Base-by-base conservation (phyloP, 2,888 invertebrate genomes). In the Mongoloraphidia duomilia region DNA sequence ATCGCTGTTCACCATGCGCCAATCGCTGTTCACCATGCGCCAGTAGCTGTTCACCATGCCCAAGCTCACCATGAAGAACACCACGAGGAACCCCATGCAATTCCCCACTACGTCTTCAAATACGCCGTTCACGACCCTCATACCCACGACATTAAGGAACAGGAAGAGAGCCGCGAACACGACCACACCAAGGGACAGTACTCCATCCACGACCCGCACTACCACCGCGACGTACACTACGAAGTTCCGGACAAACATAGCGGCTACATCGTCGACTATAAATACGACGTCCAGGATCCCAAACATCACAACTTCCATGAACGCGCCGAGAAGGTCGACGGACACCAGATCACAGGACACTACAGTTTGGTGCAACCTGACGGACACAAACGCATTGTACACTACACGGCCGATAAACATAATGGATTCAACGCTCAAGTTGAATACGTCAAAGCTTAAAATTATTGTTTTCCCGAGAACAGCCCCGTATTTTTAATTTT, bases 81-180 rank as follows among this genome's bases (percentile, higher is more conserved):
- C 26, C 40, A 39, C 9, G 13, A 39, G 2, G 40, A 14, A 39
- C 40, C 12, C 12, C 40, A 39, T 3, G 40, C 12, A 2, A 12
- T 14, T 39, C 40, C 26, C 12, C 66, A 68, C 26, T 26, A 26
- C 26, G 6, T 3, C 53, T 73, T 70, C 56, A 65, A 65, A 12
- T 73, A 72, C 56, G 56, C 64, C 9, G 71, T 72, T 4, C 65
- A 66, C 50, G 73, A 73, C 59, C 65, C 67, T 8, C 67, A 70
- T 53, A 74, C 74, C 50, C 74, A 73, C 6, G 74, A 75, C 58
- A 65, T 67, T 50, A 74, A 75, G 57, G 64, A 62, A 55, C 74
- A 75, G 55, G 69, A 70, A 53, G 74, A 75, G 61, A 50, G 64
- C 2, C 71, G 74, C 52, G 66, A 69, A 56, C 74, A 72, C 47